Evolutionary conservation across 2,797 vertebrate species (phyloP), one percentile per base, ranked within the genome.

Genomic region (Odontamblyopus rebecca): DNA sequence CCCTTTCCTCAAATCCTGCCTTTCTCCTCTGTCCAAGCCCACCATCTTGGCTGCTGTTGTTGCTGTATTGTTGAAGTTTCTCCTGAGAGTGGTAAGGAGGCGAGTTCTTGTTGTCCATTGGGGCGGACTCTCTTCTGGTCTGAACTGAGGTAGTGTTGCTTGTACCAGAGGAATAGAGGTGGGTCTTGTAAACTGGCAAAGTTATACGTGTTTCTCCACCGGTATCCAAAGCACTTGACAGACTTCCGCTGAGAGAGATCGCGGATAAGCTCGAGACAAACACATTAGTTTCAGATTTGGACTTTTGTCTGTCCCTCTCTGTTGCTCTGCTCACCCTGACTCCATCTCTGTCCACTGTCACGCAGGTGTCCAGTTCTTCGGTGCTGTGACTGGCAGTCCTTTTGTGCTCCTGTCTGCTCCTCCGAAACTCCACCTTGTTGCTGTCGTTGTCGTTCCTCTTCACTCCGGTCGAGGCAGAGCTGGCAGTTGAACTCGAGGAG

Each of bases 101-200:
- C 78, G 86, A 84, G 85, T 88, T 86, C 53, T 87, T 85, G 77
- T 87, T 85, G 76, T 86, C 88, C 76, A 89, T 76, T 81, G 90
- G 72, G 72, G 72, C 79, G 12, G 79, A 82, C 89, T 90, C 89
- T 91, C 86, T 89, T 84, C 74, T 89, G 80, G 79, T 82, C 81
- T 93, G 93, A 85, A 85, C 92, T 96, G 97, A 98, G 97, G 97
- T 98, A 98, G 96, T 83, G 86, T 91, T 90, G 82, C 84, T 94
- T 77, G 92, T 90, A 71, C 78, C 79, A 35, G 77, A 67, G 35
- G 78, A 68, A 70, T 82, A 87, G 53, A 68, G 70, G 73, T 82
- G 75, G 69, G 74, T 78, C 76, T 82, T 89, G 2, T 79, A 51
- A 71, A 61, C 93, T 79, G 93, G 93, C 89, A 90, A 89, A 89